Evolutionary conservation across 1,140 invertebrate genomes (phyloP).

Genomic region (Calephelis nemesis): DNA sequence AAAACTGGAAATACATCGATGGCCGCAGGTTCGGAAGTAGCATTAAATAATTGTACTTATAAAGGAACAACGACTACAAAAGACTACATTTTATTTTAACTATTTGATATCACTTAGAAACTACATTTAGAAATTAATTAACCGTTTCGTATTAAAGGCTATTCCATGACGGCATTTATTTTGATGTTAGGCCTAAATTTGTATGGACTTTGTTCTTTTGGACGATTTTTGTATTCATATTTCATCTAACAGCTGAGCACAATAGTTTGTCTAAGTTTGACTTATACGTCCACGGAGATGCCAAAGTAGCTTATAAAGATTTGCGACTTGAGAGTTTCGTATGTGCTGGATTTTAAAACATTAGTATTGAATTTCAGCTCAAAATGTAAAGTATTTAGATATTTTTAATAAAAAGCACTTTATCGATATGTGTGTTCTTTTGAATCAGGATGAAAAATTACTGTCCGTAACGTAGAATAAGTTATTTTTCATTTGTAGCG

Average conservation of each 20-base stretch:
- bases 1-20: neutral
- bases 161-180: conserved; percentile 74
- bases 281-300: conserved; percentile 69
- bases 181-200: conserved; percentile 71
- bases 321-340: conserved; percentile 20
- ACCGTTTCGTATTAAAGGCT: conserved; percentile 39
- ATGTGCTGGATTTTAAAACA: conserved; percentile 1
- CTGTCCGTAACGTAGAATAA: neutral
- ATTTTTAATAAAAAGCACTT: neutral
- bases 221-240: conserved; percentile 34
- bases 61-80: conserved; percentile 65
- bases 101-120: conserved; percentile 3
- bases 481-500: neutral
- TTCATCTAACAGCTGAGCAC: conserved; percentile 38
- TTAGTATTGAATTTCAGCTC: conserved; percentile 21
- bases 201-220: conserved; percentile 38
- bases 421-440: conserved; percentile 12
- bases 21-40: neutral
- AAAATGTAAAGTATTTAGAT: conserved; percentile 27
- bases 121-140: neutral
- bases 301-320: conserved; percentile 69
- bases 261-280: conserved; percentile 52
- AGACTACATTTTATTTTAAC: conserved; percentile 36
- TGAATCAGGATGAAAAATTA: conserved; percentile 6
- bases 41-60: conserved; percentile 34